Conservation (phyloP, 1,140 invertebrate species). For the Trichonephila clavipes region DNA sequence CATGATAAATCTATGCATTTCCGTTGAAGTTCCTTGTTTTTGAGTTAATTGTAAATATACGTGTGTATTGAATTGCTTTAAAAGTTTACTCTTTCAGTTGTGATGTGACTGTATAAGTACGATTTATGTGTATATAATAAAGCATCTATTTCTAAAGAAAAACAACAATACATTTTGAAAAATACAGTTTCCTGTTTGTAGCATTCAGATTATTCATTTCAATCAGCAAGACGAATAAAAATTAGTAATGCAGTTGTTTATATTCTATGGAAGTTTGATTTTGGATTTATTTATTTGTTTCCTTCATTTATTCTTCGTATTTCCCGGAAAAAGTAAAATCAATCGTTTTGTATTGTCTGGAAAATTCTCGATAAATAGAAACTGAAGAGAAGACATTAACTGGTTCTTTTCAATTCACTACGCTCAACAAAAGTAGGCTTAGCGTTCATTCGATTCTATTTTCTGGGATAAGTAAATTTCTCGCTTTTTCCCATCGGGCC, state of each 20-base stretch:
- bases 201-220: not conserved
- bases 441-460: slow-evolving; percentile 27
- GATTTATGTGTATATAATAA: not conserved
- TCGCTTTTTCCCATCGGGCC: slow-evolving; percentile 27
- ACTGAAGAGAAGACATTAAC: not conserved
- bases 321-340: not conserved
- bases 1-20: no score
- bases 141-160: not conserved
- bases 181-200: not conserved
- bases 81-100: no score
- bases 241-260: not conserved
- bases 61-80: no score
- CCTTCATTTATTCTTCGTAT: not conserved
- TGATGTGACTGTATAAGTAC: no score
- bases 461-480: slow-evolving; percentile 24
- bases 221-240: not conserved
- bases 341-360: slow-evolving; percentile 12
- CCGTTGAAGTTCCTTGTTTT: no score
- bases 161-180: not conserved
- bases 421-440: slow-evolving; percentile 26
- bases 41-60: no score
- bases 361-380: slow-evolving; percentile 11
- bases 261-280: not conserved
- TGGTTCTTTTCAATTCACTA: slow-evolving; percentile 31
- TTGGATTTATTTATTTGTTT: not conserved